Conservation (phyloP, 2,888 invertebrate genomes). For the Dryocosmus kuriphilus region DNA sequence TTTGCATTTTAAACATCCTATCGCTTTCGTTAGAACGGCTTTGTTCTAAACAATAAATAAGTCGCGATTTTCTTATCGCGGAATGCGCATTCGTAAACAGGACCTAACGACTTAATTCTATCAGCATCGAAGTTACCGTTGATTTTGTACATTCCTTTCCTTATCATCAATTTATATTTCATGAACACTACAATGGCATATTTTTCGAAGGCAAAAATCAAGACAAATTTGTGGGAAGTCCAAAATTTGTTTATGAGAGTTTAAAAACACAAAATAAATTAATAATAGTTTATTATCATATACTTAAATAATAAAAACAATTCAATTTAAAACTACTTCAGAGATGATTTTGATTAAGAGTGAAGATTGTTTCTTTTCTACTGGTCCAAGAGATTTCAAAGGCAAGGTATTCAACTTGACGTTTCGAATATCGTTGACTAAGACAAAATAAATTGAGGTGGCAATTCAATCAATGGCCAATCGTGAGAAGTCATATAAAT, state of each 20-base stretch:
- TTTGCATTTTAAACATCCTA: constrained; percentile 6
- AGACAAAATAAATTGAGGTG: no score
- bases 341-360: no score
- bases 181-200: background rate
- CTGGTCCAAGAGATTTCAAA: no score
- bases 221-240: background rate
- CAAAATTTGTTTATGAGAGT: background rate
- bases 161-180: constrained; percentile 28
- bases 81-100: constrained; percentile 24
- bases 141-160: constrained; percentile 25
- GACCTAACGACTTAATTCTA: constrained; percentile 5
- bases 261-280: background rate
- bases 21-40: constrained; percentile 5
- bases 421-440: no score
- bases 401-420: no score
- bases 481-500: background rate
- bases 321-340: no score
- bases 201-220: background rate
- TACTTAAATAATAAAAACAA: no score
- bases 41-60: constrained; percentile 22
- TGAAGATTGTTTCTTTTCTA: no score
- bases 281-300: no score
- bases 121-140: background rate
- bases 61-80: constrained; percentile 27
- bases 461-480: background rate